Base-by-base conservation (phyloP, 2,113 vertebrate genomes). In the Steatornis caripensis region DNA sequence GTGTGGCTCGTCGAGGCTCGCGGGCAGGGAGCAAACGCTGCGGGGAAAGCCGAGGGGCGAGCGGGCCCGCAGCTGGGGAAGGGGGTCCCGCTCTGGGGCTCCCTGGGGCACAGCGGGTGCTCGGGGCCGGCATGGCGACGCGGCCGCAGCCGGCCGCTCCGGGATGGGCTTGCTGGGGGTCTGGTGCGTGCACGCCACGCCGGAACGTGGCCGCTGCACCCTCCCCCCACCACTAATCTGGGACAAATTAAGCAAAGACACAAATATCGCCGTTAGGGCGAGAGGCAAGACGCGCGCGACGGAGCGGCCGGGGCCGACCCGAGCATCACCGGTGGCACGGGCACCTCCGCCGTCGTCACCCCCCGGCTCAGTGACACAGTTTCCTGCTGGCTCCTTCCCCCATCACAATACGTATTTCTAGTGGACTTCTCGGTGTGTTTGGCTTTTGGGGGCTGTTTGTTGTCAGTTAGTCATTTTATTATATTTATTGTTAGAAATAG, bases 401-500 rank as follows among this genome's bases (percentile, higher is more conserved):
- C 45, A 4, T 43, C 54, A 2, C 16, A 0, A 29, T 20, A 5
- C 18, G 2, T 16, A 17, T 89, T 86, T 71, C 93, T 15, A 16
- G 39, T 75, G 89, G 94, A 85, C 91, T 93, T 89, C 36, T 46
- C 61, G 13, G 13, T 4, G 21, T 27, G 68, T 71, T 94, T 84
- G 93, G 91, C 76, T 96, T 94, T 97, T 96, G 48, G 77, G 93
- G 89, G 77, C 94, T 87, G 77, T 96, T 96, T 96, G 94, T 84
- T 94, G 94, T 93, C 84, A 66, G 69, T 79, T 68, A 20, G 94
- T 84, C 84, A 90, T 92, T 96, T 94, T 74, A 70, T 84, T 77
- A 55, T 93, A 87, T 95, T 96, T 97, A 93, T 97, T 96, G 94
- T 97, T 95, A 96, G 95, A 93, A 95, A 89, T 68, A 9, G 57